Evolutionary conservation across 2,113 vertebrate species (phyloP).

Genomic region (Sylvicapra grimmia): DNA sequence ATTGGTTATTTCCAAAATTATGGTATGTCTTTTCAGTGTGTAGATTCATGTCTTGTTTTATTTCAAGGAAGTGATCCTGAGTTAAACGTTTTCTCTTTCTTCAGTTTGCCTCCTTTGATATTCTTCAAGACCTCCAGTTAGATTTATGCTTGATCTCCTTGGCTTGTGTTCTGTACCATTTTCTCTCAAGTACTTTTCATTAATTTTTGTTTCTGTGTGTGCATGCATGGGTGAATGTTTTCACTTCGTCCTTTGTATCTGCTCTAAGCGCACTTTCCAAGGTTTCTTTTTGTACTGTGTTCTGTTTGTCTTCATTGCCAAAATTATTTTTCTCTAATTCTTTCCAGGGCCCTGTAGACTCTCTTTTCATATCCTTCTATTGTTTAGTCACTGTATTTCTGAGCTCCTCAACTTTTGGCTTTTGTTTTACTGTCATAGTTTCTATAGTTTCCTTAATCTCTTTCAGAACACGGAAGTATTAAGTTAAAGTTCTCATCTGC

Average conservation of each 20-base stretch:
- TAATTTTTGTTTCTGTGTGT: not conserved
- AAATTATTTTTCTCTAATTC: not conserved
- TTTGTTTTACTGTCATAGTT: not conserved
- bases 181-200: not conserved
- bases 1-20: not conserved
- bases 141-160: not conserved
- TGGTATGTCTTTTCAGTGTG: not conserved
- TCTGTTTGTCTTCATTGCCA: not conserved
- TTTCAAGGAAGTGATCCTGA: not conserved
- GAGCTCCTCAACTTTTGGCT: not conserved
- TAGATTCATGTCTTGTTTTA: not conserved
- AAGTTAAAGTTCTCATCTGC: not conserved
- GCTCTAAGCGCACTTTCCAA: not conserved
- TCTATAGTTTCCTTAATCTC: not conserved
- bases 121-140: not conserved
- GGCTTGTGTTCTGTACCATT: not conserved
- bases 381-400: not conserved
- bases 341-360: not conserved
- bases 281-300: not conserved
- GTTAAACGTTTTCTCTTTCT: not conserved
- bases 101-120: not conserved
- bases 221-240: accelerated
- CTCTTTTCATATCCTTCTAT: not conserved
- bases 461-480: not conserved
- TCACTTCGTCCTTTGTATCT: not conserved